phyloP scores from a whole-genome alignment of 2,888 invertebrate genomes.

The Macrophya annulata region DNA sequence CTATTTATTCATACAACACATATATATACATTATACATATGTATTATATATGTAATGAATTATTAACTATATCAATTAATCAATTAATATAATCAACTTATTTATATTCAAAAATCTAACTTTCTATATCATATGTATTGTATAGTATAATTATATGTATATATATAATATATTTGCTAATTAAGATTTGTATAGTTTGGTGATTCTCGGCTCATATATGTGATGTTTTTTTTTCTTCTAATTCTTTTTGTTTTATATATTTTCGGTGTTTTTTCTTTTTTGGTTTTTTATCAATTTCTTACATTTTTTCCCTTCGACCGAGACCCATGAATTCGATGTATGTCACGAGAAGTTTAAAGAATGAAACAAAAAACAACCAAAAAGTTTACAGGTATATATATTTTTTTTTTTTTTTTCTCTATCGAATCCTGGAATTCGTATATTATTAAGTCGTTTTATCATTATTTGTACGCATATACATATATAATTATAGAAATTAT shows the following conservation, averaged over 20 bases:
- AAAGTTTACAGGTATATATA: too few relatives aligned
- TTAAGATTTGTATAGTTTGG: not conserved
- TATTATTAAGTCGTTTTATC: not conserved
- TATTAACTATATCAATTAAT: too few relatives aligned
- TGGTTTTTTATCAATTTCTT: not conserved
- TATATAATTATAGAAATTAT: not conserved
- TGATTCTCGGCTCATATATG: not conserved
- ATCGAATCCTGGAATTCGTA: not conserved
- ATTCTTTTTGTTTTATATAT: too few relatives aligned
- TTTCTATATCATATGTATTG: too few relatives aligned
- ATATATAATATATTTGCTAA: not conserved
- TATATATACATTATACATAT: too few relatives aligned
- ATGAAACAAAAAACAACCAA: not conserved
- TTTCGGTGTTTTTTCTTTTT: not conserved
- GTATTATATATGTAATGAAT: too few relatives aligned
- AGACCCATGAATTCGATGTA: conserved; percentile 1
- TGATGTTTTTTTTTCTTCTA: not conserved
- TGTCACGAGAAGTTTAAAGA: not conserved
- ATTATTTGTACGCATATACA: not conserved
- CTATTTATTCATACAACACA: too few relatives aligned
- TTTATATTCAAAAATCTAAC: too few relatives aligned
- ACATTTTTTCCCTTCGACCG: not conserved
- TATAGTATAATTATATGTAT: not conserved
- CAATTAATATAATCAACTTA: too few relatives aligned
- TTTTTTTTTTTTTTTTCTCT: not conserved